phyloP scores from a whole-genome alignment of 2,113 vertebrate genomes.

The human (Homo sapiens) region GRCh38 chr2:8097001-8097500 shows the following conservation, averaged over 20 bases:
- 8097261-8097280: not conserved
- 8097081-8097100: not conserved
- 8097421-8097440: not conserved
- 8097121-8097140: not conserved
- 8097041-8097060: not conserved
- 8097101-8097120: not conserved
- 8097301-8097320: not conserved
- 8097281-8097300: not conserved
- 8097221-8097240: not conserved
- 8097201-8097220: not conserved
- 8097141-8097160: not conserved
- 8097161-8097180: not conserved
- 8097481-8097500: fast-evolving
- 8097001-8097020: not conserved
- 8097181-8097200: not conserved
- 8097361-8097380: not conserved
- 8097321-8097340: not conserved
- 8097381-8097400: not conserved
- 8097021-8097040: not conserved
- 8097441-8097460: not conserved
- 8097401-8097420: not conserved
- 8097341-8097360: not conserved
- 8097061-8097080: not conserved
- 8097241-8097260: not conserved
- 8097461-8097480: fast-evolving